Conservation (phyloP, 2,888 invertebrate species). For the Drosophila dives region DNA sequence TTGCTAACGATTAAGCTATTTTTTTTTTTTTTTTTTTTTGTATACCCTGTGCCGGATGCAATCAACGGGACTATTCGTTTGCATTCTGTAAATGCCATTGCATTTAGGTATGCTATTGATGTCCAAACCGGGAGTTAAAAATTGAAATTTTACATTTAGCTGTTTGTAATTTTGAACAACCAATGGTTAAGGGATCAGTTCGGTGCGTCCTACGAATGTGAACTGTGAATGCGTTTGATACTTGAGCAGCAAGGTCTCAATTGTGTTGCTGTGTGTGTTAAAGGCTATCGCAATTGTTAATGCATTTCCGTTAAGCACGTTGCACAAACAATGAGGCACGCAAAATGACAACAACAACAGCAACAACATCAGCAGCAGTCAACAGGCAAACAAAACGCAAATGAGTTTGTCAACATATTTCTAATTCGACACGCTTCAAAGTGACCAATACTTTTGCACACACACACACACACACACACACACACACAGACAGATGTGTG, state of each 20-base stretch:
- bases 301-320: slow-evolving; percentile 63
- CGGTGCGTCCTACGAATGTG: background rate
- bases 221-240: background rate
- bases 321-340: slow-evolving; percentile 59
- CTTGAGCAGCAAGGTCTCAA: background rate
- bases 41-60: background rate
- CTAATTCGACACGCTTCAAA: slow-evolving; percentile 63
- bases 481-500: background rate
- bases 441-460: slow-evolving; percentile 48
- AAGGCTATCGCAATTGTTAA: slow-evolving; percentile 53
- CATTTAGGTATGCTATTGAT: background rate
- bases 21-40: slow-evolving; percentile 9
- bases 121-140: background rate
- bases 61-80: background rate
- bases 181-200: background rate
- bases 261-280: slow-evolving; percentile 14
- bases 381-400: slow-evolving; percentile 51
- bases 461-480: slow-evolving; percentile 14
- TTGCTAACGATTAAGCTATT: slow-evolving; percentile 39
- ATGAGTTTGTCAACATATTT: slow-evolving; percentile 68
- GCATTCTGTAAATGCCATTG: background rate
- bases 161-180: background rate
- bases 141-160: background rate
- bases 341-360: slow-evolving; percentile 14
- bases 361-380: slow-evolving; percentile 5